Evolutionary conservation across 2,888 invertebrate genomes (phyloP), one percentile per base, ranked within the genome.

Genomic region (Chrysolina haemoptera): DNA sequence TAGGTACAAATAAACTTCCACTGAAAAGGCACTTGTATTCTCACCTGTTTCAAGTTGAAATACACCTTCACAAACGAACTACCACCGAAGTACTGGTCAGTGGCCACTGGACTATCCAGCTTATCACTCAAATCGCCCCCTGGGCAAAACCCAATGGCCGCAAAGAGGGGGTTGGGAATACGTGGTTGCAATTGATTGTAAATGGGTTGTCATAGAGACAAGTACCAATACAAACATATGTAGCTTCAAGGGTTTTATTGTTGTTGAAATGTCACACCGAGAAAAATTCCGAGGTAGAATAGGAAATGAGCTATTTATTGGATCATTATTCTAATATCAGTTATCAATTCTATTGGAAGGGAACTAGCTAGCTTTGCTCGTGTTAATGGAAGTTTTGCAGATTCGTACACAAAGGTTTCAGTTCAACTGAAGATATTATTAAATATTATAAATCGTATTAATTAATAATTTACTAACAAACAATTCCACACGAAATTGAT

Each of bases 181-280:
- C 87, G 87, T 87, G 87, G 86, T 85, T 81, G 83, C 86, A 86
- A 87, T 86, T 87, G 87, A 87, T 87, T 87, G 87, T 86, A 84
- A 83, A 83, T 80, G 80, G 81, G 86, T 87, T 79, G 86, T 82
- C 86, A 86, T 87, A 84, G 86, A 80, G 82, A 87, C 85, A 76
- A 79, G 81, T 80, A 80, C 78, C 83, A 85, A 87, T 87, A 87
- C 87, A 87, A 87, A 87, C 87, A 87, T n/a, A n/a, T 78, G 73
- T 73, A 65, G 69, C 59, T 67, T 72, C 35, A 48, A 40, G 27
- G 71, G 68, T 41, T 72, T 62, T 71, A 71, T 71, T 71, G 65
- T 50, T 70, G 50, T 50, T 20, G 41, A 35, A 68, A 50, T 68
- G 43, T 68, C 53, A 69, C 63, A 69, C 27, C 65, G 63, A 27